Evolutionary conservation across 2,888 invertebrate genomes (phyloP).

Genomic region (Drosophila prostipennis): DNA sequence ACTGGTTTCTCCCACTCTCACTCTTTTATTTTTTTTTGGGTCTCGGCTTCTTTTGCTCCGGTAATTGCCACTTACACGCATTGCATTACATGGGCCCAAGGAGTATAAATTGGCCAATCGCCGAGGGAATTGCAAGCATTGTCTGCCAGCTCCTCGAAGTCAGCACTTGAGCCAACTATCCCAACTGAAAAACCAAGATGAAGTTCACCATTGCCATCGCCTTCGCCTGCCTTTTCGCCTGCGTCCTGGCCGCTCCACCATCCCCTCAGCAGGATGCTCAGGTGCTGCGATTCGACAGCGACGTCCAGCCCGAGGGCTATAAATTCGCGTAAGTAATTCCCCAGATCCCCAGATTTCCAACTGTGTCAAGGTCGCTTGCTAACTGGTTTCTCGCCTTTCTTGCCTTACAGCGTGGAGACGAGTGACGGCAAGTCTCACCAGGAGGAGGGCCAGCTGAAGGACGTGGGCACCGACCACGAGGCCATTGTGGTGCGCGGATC

Average conservation of each 20-base stretch:
- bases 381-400: slow-evolving; percentile 41
- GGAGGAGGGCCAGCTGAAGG: slow-evolving; percentile 87
- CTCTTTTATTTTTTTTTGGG: slow-evolving; percentile 8
- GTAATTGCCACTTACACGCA: slow-evolving; percentile 34
- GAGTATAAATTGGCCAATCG: slow-evolving; percentile 65
- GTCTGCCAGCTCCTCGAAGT: slow-evolving; percentile 67
- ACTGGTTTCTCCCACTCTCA: slow-evolving; percentile 38
- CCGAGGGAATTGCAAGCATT: slow-evolving; percentile 71
- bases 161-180: slow-evolving; percentile 45
- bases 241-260: slow-evolving; percentile 78
- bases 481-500: slow-evolving; percentile 87
- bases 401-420: slow-evolving; percentile 86
- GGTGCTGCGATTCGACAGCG: slow-evolving; percentile 87
- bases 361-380: slow-evolving; percentile 54
- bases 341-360: slow-evolving; percentile 6
- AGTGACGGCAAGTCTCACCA: slow-evolving; percentile 87
- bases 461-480: slow-evolving; percentile 87
- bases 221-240: slow-evolving; percentile 72
- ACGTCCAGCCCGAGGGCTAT: slow-evolving; percentile 84
- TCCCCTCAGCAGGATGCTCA: slow-evolving; percentile 85
- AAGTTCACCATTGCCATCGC: slow-evolving; percentile 64
- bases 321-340: slow-evolving; percentile 78
- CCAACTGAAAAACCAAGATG: slow-evolving; percentile 54
- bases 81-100: slow-evolving; percentile 36
- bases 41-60: slow-evolving; percentile 23